Base-by-base conservation (phyloP, 2,797 vertebrate species). In the Gymnoscopelus microlampas region DNA sequence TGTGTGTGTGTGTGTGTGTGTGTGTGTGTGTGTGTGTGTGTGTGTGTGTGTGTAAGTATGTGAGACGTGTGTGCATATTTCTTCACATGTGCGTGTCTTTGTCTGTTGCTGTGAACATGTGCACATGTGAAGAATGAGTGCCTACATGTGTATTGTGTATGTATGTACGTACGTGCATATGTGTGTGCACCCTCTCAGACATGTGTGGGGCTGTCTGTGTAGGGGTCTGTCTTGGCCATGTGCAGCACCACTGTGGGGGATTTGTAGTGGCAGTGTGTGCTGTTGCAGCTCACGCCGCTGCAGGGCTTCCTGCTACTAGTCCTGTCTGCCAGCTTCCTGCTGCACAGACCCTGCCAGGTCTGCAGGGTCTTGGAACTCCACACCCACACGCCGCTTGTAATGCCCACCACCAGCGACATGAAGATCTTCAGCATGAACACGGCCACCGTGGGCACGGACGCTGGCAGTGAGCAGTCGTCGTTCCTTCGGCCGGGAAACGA, bases 321-420 rank as follows among this genome's bases (percentile, higher is more conserved):
- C 92, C 96, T 95, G 88, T 95, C 87, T 0, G 94, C 88, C 90
- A 97, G 93, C 89, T 96, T 96, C 66, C 95, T 94, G 92, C 95
- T 95, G 90, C 97, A 99, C 70, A 99, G 92, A 60, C 94, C 95
- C 92, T 99, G 97, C 98, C 98, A 99, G 80, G 96, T 97, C 94
- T 99, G 97, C 83, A 98, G 93, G 0, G 98, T 99, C 94, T 99
- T 99, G 72, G 98, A 97, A 91, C 97, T 99, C 98, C 98, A 99
- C 44, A 99, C 97, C 98, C 98, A 99, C 72, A 98, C 96, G 0
- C 98, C 97, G 0, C 97, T 99, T 90, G 98, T 98, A 93, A 99
- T 99, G 83, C 98, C 98, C 53, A 99, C 97, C 91, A 98, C 98
- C 88, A 99, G 91, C 0, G 98, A 99, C 98, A 99, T 99, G 91